phyloP scores from a whole-genome alignment of 2,113 vertebrate genomes.

The Pelvicachromis taeniatus region DNA sequence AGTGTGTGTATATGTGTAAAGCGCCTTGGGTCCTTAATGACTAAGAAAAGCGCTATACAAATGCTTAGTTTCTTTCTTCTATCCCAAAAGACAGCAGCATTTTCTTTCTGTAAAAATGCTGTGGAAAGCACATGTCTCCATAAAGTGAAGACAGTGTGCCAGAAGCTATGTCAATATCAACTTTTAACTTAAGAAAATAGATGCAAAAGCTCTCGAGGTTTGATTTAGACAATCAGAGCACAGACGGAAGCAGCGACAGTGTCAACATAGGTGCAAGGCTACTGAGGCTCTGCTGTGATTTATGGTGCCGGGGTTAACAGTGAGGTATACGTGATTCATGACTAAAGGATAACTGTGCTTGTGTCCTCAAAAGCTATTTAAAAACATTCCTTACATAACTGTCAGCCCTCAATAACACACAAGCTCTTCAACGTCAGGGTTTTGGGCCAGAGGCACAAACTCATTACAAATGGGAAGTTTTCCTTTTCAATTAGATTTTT shows the following conservation, averaged over 20 bases:
- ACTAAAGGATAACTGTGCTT: conserved; percentile 12
- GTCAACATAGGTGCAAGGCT: neutral
- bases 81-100: too few relatives aligned
- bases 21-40: too few relatives aligned
- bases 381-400: conserved; percentile 29
- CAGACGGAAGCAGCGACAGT: neutral
- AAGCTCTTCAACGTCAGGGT: neutral
- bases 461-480: neutral
- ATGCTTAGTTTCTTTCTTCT: too few relatives aligned
- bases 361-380: conserved; percentile 8
- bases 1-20: too few relatives aligned
- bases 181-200: neutral
- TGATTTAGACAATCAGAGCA: neutral
- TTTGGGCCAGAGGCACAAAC: neutral
- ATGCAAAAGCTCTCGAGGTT: neutral
- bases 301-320: neutral
- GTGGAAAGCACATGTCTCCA: neutral
- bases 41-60: too few relatives aligned
- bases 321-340: conserved; percentile 7
- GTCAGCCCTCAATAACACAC: conserved; percentile 2
- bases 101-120: neutral
- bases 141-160: neutral
- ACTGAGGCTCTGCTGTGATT: neutral
- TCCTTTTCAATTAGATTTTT: neutral
- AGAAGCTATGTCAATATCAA: neutral